Evolutionary conservation across 2,888 invertebrate species (phyloP), one percentile per base, ranked within the genome.

Genomic region (Hemicrepidius hirtus): DNA sequence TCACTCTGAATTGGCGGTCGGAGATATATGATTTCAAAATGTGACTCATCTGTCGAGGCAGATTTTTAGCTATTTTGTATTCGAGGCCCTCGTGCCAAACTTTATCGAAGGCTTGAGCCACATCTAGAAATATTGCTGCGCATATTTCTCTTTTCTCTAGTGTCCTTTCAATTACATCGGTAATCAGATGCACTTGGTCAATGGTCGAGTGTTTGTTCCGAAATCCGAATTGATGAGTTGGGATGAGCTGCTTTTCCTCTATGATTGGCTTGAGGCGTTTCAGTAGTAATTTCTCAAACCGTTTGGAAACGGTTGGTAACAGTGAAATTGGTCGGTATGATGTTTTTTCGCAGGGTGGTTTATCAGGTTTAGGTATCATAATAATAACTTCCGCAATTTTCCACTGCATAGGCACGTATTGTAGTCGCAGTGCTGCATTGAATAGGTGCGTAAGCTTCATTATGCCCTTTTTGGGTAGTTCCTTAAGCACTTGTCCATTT

Each of bases 321-420:
- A 80, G 37, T 16, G 73, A 78, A 50, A 81, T 81, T 2, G 78
- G 78, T 62, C 75, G 49, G 21, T 80, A 78, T 13, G 76, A 80
- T 16, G 72, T 74, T 57, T 70, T 62, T 46, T 78, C 75, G n/a
- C 74, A 71, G 5, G 72, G 66, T 49, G 65, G 67, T 74, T 79
- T 81, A 1, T 75, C 75, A 21, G 76, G 75, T 71, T 81, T 79
- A 6, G 71, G 70, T 0, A 80, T 74, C 62, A 60, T 60, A 13
- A 60, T 60, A 13, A 62, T 68, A 21, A 68, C 50, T 60, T 68
- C 62, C 6, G 50, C 68, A 24, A 53, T n/a, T 71, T 82, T 82
- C 77, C 81, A 82, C 49, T 77, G 65, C 10, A 50, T 64, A 0
- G 80, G 80, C 4, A 80, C 74, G 21, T 80, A 78, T 2, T 68